Percentiles rank a stretch among this genome's conserved stretches.
Evolutionary conservation across 2,797 vertebrate genomes (phyloP).

Genomic region (Pseudochromis fuscus): DNA sequence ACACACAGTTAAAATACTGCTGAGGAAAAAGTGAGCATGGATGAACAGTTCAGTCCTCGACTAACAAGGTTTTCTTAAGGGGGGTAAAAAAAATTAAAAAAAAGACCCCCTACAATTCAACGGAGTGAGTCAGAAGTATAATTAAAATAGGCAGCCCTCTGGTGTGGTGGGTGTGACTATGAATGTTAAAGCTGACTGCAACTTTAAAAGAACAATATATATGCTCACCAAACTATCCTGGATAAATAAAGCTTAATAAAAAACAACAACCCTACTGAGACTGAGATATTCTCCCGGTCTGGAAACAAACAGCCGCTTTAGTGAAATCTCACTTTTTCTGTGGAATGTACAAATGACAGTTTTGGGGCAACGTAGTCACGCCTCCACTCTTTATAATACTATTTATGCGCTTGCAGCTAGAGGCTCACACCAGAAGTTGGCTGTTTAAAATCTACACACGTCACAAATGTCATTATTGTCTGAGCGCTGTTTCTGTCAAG

Average conservation of each 20-base stretch:
- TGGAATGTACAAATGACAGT: conserved; percentile 75
- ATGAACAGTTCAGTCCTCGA: conserved; percentile 29
- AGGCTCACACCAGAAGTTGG: conserved; percentile 42
- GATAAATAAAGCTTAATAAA: conserved; percentile 53
- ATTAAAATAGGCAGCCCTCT: conserved; percentile 47
- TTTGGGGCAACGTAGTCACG: conserved; percentile 71
- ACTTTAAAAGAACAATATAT: conserved; percentile 5
- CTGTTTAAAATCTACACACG: conserved; percentile 51
- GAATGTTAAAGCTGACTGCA: conserved; percentile 46
- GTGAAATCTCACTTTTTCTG: conserved; percentile 58
- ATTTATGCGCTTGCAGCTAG: conserved; percentile 51
- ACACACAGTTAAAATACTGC: conserved; percentile 4
- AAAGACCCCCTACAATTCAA: conserved; percentile 25
- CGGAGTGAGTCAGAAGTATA: conserved; percentile 38
- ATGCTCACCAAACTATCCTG: conserved; percentile 45
- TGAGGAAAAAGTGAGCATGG: conserved; percentile 4
- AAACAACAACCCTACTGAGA: conserved; percentile 43
- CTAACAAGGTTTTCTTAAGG: conserved; percentile 22
- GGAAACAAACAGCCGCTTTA: conserved; percentile 64
- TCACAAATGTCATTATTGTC: conserved; percentile 52
- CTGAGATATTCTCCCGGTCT: conserved; percentile 46
- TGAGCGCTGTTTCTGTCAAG: conserved; percentile 13
- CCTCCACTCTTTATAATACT: conserved; percentile 43
- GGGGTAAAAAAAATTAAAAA: conserved; percentile 15
- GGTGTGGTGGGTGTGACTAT: conserved; percentile 31